Percentiles rank a stretch among this genome's conserved stretches.
Evolutionary conservation across 1,140 invertebrate genomes (phyloP).

Genomic region (Nixonia krombeini): DNA sequence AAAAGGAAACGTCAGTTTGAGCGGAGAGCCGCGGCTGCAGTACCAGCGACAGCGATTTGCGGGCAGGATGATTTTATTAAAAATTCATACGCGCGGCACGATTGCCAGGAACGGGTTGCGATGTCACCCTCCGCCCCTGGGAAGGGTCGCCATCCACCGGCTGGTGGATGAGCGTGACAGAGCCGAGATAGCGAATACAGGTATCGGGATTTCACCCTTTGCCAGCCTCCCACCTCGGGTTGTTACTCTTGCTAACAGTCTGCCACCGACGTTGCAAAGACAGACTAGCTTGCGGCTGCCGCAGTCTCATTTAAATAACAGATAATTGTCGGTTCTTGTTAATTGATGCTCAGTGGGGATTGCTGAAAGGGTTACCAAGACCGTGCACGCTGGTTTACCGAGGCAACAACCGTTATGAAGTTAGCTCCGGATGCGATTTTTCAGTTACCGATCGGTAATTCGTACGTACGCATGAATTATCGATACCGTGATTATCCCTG

Average conservation of each 20-base stretch:
- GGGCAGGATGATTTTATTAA: conserved; percentile 54
- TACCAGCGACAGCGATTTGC: neutral
- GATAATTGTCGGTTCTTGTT: conserved; percentile 66
- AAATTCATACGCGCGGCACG: conserved; percentile 49
- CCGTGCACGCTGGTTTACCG: too few relatives aligned
- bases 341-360: conserved; percentile 63
- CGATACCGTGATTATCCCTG: too few relatives aligned
- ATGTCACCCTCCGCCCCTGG: conserved; percentile 49
- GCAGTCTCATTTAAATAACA: conserved; percentile 66
- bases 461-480: too few relatives aligned
- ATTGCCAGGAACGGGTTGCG: conserved; percentile 33
- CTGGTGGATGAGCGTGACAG: conserved; percentile 14
- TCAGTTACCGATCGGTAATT: too few relatives aligned
- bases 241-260: conserved; percentile 35
- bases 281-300: conserved; percentile 39
- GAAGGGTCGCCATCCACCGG: neutral
- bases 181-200: conserved; percentile 22
- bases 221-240: conserved; percentile 21
- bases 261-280: conserved; percentile 51
- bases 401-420: too few relatives aligned
- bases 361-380: conserved; percentile 59
- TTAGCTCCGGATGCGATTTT: too few relatives aligned
- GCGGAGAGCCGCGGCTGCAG: neutral
- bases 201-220: conserved; percentile 44
- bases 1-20: conserved; percentile 13